Percentiles rank a stretch among this genome's conserved stretches.
Evolutionary conservation across 1,140 invertebrate genomes (phyloP).

Genomic region (Steinernema feltiae): DNA sequence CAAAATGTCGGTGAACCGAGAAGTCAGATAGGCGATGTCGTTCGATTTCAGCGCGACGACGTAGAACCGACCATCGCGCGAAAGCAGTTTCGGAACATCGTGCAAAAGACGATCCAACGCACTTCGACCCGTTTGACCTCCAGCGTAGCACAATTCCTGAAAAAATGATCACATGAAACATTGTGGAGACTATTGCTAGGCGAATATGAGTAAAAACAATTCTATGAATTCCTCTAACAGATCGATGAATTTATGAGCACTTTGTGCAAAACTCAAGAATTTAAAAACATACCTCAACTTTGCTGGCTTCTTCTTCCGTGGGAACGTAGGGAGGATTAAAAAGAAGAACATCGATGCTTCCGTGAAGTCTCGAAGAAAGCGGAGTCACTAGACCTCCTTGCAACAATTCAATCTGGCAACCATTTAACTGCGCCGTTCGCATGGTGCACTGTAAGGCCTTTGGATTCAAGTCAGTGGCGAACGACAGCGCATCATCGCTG

Average conservation of each 20-base stretch:
- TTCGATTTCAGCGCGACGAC: slow-evolving; percentile 51
- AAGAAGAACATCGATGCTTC: slow-evolving; percentile 72
- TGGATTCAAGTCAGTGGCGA: slow-evolving; percentile 73
- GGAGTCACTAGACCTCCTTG: slow-evolving; percentile 66
- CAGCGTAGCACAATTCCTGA: slow-evolving; percentile 50
- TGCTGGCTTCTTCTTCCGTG: slow-evolving; percentile 62
- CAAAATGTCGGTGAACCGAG: slow-evolving; percentile 13
- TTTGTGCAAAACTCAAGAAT: no score
- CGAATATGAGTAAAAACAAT: no score
- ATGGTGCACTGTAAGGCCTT: slow-evolving; percentile 69
- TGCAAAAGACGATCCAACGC: slow-evolving; percentile 45
- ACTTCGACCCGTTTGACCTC: slow-evolving; percentile 42
- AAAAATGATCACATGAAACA: slow-evolving; percentile 26
- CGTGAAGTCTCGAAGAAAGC: slow-evolving; percentile 54
- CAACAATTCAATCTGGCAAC: slow-evolving; percentile 64
- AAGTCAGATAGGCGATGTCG: slow-evolving; percentile 30
- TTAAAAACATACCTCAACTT: slow-evolving; percentile 23
- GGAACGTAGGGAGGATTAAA: slow-evolving; percentile 98
- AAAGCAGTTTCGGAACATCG: slow-evolving; percentile 39
- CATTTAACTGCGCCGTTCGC: slow-evolving; percentile 65
- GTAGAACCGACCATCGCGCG: slow-evolving; percentile 42
- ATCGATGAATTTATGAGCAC: slow-evolving; percentile 20
- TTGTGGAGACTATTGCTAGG: no score
- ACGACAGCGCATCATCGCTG: slow-evolving; percentile 20
- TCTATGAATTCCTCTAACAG: no score